Evolutionary conservation across 1,140 invertebrate species (phyloP), one percentile per base, ranked within the genome.

Genomic region (Acyrthosiphon pisum): DNA sequence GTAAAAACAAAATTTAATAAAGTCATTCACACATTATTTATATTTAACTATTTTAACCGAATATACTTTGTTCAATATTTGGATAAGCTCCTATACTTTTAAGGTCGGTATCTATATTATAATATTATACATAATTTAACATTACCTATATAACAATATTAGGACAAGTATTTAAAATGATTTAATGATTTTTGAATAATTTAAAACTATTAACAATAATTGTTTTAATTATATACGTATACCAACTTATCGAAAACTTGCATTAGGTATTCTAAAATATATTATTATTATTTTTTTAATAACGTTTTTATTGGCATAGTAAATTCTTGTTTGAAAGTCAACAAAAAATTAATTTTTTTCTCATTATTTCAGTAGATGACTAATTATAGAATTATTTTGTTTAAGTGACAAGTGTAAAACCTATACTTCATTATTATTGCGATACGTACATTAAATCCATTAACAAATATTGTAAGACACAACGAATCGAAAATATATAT

Each of bases 1-100:
- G 26, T 18, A 93, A 84, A 37, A 84, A 46, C 50, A 92, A 76
- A 91, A 46, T 30, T 14, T 68, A 90, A 91, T 87, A 23, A 30
- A 60, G 6, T 44, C 23, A 90, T 60, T 90, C 14, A 41, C 26
- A 56, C 23, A 37, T 46, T 46, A 41, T 56, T 53, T 46, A 23
- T 20, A 41, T 56, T 41, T 14, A 37, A 41, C 41, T 41, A 41
- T 41, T 2, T 41, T 41, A 41, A 56, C 18, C 30, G 18, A 56
- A 76, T 23, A 81, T 91, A 50, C 35, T 60, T 91, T 81, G 30
- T 91, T 76, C 44, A 35, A 56, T 90, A 41, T 37, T n/a, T 56
- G 1, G 22, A 76, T 18, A 18, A 76, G n/a, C 14, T 4, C 11
- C 30, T 68, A 14, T 8, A 60, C 26, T n/a, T 68, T n/a, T 68